Conservation (phyloP, 2,797 vertebrate species). For the Pipistrellus pygmaeus region DNA sequence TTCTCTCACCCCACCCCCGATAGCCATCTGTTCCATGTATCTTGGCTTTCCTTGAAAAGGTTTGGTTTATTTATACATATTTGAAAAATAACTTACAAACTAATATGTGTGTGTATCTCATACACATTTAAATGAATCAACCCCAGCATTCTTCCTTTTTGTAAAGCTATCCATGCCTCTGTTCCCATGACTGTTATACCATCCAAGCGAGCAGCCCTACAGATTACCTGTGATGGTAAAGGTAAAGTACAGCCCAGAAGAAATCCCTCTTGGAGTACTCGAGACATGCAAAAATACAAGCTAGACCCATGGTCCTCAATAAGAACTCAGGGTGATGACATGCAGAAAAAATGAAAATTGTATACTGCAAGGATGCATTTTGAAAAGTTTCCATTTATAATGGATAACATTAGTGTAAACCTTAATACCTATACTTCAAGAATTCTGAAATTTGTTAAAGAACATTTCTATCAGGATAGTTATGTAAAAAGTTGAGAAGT, state of each 20-base stretch:
- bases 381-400: neutral
- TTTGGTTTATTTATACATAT: neutral
- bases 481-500: conserved; percentile 6
- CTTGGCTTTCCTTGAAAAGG: neutral
- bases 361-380: neutral
- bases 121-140: neutral
- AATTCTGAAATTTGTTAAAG: conserved; percentile 27
- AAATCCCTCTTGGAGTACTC: neutral
- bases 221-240: neutral
- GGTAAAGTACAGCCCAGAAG: neutral
- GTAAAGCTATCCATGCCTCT: neutral
- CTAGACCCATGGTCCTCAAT: neutral
- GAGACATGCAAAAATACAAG: neutral
- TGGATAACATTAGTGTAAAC: neutral
- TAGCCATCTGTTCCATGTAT: neutral
- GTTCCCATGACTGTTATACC: neutral
- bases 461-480: neutral
- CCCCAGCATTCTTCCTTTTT: neutral
- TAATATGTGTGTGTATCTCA: neutral
- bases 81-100: neutral
- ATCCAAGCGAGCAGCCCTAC: neutral
- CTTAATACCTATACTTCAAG: neutral
- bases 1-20: neutral
- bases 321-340: neutral
- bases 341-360: neutral